phyloP scores from a whole-genome alignment of 1,140 invertebrate genomes.

The Bombus vancouverensis region DNA sequence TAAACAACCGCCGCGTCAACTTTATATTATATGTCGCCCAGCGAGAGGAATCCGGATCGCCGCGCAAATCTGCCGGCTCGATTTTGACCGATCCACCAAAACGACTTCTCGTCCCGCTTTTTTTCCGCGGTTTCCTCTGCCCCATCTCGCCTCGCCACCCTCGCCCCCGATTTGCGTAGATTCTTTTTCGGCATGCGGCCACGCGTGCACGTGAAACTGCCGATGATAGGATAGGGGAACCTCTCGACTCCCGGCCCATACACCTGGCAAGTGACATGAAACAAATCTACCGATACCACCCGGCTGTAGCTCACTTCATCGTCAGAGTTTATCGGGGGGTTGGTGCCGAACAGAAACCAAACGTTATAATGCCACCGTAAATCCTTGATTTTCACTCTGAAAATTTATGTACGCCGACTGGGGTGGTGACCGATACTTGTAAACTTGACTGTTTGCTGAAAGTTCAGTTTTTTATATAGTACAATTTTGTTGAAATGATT shows the following conservation, averaged over 20 bases:
- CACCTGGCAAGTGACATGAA: slow-evolving; percentile 80
- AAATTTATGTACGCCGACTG: background rate
- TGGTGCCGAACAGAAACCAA: background rate
- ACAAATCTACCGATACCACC: slow-evolving; percentile 77
- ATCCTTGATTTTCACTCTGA: background rate
- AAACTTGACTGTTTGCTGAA: background rate
- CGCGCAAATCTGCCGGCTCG: slow-evolving; percentile 39
- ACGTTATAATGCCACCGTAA: background rate
- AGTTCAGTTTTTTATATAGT: too few relatives aligned
- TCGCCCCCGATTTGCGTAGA: background rate
- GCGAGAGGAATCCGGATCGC: slow-evolving; percentile 52
- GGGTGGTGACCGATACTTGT: too few relatives aligned
- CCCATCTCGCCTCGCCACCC: background rate
- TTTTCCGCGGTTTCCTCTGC: background rate
- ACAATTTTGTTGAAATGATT: too few relatives aligned
- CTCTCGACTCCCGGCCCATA: slow-evolving; percentile 46
- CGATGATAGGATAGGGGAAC: slow-evolving; percentile 40
- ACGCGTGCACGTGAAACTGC: slow-evolving; percentile 47
- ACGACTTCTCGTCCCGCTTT: background rate
- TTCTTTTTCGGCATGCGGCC: slow-evolving; percentile 31
- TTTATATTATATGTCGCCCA: slow-evolving; percentile 53
- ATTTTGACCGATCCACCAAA: slow-evolving; percentile 34
- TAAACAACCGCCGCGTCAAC: slow-evolving; percentile 68
- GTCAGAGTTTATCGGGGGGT: background rate
- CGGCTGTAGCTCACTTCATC: background rate